These are phyloP conservation scores for Ectobius pallidus DNA, from an alignment of 2,888 invertebrate species.

Conservation along the genomic window DNA sequence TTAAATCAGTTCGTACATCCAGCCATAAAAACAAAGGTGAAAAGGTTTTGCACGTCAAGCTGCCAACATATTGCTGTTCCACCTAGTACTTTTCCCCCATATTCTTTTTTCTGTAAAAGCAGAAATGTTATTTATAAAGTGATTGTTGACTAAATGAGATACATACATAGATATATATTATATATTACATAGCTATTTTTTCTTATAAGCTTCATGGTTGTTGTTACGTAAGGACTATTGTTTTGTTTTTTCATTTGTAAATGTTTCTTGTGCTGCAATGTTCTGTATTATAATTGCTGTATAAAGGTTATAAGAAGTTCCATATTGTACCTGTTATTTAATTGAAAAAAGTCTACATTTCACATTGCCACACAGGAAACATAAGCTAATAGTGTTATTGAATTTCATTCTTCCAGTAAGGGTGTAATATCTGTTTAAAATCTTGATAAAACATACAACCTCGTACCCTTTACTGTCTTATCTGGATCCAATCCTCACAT, in stretches of 20 bases:
- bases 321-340: not conserved
- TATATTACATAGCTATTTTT: constrained; percentile 1
- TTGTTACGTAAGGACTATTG: not conserved
- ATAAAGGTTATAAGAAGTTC: no score
- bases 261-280: not conserved
- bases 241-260: not conserved
- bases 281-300: not conserved
- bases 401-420: no score
- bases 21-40: not conserved
- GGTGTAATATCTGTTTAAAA: no score
- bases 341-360: no score
- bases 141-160: constrained; percentile 5
- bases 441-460: no score
- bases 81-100: not conserved
- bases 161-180: not conserved
- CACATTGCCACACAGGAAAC: no score
- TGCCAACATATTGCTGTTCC: constrained; percentile 1
- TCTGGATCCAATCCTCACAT: no score
- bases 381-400: no score
- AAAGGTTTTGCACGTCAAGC: not conserved
- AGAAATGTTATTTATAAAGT: constrained; percentile 18
- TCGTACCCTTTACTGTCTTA: no score
- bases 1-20: not conserved
- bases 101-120: not conserved
- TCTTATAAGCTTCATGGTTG: constrained; percentile 3